Base-by-base conservation (phyloP, 1,140 invertebrate species). In the Danaus melanippus region DNA sequence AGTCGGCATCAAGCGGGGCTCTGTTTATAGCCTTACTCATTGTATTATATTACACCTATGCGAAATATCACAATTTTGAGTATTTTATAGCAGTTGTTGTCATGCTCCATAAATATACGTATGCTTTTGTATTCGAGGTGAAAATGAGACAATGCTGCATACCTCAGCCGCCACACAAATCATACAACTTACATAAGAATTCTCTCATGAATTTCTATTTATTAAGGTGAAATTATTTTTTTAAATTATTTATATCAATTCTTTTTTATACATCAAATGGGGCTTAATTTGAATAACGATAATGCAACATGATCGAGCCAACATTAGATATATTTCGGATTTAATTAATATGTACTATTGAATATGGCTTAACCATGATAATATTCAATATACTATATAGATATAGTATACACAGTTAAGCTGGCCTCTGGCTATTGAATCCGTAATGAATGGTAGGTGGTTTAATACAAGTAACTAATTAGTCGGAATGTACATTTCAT, bases 21-120 rank as follows among this genome's bases (percentile, higher is more conserved):
- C 60, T 65, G 64, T 67, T 67, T 65, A 64, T 67, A 44, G 58
- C 56, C 58, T 48, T 43, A 52, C 12, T 64, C 57, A 60, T 69
- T 69, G 69, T 72, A 62, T 58, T 49, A 50, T 53, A 58, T 56
- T 63, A 59, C 60, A 64, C 55, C 62, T 67, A 61, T 71, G 66
- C 66, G 66, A 69, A 74, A 64, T 67, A 59, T 51, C 53, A 66
- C 69, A 62, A 64, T 63, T 64, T 68, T 67, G 53, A 66, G 50
- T 50, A 65, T 66, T 56, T 62, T 69, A 69, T 66, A 65, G 60
- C 66, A 52, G 58, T 58, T 60, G 58, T 55, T 63, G 65, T 68
- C 59, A 53, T 60, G 63, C 63, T 62, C 70, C 63, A 63, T 62
- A 68, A 66, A 63, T 63, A 60, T 60, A 62, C 60, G 60, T 56